Evolutionary conservation across 2,888 invertebrate species (phyloP).

Genomic region (Lysandra coridon): DNA sequence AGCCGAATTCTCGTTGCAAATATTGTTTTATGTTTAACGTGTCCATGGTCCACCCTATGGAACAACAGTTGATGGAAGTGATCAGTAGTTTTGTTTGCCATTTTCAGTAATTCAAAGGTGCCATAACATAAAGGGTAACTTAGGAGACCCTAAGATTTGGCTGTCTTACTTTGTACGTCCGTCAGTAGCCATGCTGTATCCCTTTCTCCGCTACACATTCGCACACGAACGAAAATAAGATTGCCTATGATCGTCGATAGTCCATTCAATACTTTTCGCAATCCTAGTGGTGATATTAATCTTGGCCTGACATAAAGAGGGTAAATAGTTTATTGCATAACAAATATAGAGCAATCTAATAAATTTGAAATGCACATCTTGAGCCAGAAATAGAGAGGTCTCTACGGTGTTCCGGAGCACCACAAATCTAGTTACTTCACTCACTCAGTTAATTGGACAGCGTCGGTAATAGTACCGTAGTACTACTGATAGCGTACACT

Average conservation of each 20-base stretch:
- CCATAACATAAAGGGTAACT: too few species aligned
- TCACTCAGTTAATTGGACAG: conserved; percentile 2
- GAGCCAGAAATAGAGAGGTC: conserved; percentile 2
- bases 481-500: not conserved
- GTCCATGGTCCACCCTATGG: too few species aligned
- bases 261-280: too few species aligned
- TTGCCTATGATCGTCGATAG: too few species aligned
- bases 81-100: not conserved
- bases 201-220: too few species aligned
- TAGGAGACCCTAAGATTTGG: too few species aligned
- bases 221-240: too few species aligned
- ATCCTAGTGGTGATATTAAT: too few species aligned
- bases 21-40: not conserved
- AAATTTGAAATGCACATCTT: not conserved
- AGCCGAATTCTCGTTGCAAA: not conserved
- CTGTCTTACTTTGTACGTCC: too few species aligned
- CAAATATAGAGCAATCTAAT: not conserved
- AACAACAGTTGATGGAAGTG: too few species aligned
- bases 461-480: not conserved
- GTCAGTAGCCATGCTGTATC: too few species aligned
- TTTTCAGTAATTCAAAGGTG: too few species aligned
- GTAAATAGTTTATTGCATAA: not conserved
- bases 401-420: not conserved
- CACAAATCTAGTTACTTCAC: not conserved
- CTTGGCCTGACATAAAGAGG: not conserved